Evolutionary conservation across 2,797 vertebrate species (phyloP), one percentile per base, ranked within the genome.

Genomic region (Craterocephalus amniculus): DNA sequence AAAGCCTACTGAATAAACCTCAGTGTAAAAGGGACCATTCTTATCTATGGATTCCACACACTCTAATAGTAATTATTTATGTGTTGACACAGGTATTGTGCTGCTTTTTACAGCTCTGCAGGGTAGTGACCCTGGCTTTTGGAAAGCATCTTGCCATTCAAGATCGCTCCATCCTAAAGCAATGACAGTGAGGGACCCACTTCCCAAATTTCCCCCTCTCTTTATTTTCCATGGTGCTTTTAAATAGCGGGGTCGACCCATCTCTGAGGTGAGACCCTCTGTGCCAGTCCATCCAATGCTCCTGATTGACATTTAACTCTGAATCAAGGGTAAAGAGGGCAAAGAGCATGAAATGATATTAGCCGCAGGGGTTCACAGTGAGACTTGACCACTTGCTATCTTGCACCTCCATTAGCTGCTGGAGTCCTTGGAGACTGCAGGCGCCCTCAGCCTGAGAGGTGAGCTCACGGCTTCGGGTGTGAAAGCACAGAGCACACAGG

Each of bases 251-350:
- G 69, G 80, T 74, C 74, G 51, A 67, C 74, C 58, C 45, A 58
- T 77, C 81, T 60, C 60, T 5, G 4, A 74, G 70, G 77, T 27
- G 43, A 58, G 76, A 76, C 60, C 74, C 76, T 36, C 77, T 76
- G 83, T 35, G 69, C 65, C 76, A 27, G 60, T 68, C 71, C 77
- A 69, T 68, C 72, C 78, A 57, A 49, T 49, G 79, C 74, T 79
- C 78, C 85, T 79, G 78, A 82, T 38, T 93, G 90, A 91, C 89
- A 92, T 93, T 92, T 93, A 90, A 55, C 77, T 74, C 36, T 0
- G 36, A 76, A 34, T 72, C 72, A 73, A 43, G 71, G 64, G 64
- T 63, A 70, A 80, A 81, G 70, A 68, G 72, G 85, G 79, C 67
- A 88, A 75, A 84, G 86, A 88, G 81, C 81, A 76, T 81, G 45